Conservation (phyloP, 2,888 invertebrate genomes). For the Matsumyia berberina region DNA sequence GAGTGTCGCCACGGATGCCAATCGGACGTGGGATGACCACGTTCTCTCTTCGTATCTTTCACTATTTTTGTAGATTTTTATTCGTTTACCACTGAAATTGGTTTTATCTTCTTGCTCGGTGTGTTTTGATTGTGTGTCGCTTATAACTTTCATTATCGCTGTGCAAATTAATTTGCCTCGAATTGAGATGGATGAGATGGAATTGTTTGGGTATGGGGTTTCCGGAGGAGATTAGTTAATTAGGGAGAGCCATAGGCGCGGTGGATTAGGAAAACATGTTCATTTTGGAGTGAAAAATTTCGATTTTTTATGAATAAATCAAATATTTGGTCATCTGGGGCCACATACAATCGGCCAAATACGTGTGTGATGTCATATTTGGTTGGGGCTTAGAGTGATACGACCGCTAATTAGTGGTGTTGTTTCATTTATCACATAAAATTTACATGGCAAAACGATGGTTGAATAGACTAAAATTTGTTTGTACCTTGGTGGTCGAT, state of each 20-base stretch:
- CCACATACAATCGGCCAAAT: background rate
- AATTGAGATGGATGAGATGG: background rate
- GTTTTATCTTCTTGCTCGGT: background rate
- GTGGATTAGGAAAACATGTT: conserved; percentile 7
- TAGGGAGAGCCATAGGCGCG: conserved; percentile 22
- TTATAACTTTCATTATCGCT: conserved; percentile 8
- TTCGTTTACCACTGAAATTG: background rate
- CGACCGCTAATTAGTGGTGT: conserved; percentile 13
- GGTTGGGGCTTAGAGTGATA: background rate
- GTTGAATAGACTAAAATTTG: conserved; percentile 6
- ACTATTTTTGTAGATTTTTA: background rate
- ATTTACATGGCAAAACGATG: conserved; percentile 16
- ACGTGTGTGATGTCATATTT: conserved; percentile 23
- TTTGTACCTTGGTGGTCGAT: background rate
- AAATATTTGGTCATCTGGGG: background rate
- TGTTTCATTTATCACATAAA: conserved; percentile 10
- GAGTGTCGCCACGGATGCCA: conserved; percentile 2
- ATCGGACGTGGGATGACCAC: conserved; percentile 13
- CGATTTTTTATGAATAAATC: conserved; percentile 17
- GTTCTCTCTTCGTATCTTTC: conserved; percentile 3
- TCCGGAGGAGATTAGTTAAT: conserved; percentile 50
- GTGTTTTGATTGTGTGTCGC: conserved; percentile 4
- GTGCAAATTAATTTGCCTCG: conserved; percentile 27
- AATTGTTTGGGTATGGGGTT: conserved; percentile 31
- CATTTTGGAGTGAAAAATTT: conserved; percentile 12